Base-by-base conservation (phyloP, 2,888 invertebrate species). In the Mellilla xanthometata region DNA sequence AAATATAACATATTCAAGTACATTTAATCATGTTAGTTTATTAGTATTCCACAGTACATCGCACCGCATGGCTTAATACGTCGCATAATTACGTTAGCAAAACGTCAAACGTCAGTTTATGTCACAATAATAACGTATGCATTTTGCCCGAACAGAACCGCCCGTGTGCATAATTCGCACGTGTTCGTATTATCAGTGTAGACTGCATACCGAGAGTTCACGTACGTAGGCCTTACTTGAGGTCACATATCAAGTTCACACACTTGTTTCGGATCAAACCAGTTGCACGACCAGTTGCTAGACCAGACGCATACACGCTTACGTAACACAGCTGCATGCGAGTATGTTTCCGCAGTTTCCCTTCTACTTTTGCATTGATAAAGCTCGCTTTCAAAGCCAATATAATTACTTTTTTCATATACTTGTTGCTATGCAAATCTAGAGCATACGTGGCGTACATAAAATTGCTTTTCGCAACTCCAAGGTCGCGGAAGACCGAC, bases 201-300 rank as follows among this genome's bases (percentile, higher is more conserved):
- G 41, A 42, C 46, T 62, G 52, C 57, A 57, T 58, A 52, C 54
- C 49, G 54, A 65, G 63, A 67, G 79, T 76, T 77, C 75, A 78
- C 44, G 64, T 67, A 74, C 75, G 66, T 68, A 65, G 68, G 67
- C 77, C 76, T 71, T 63, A 56, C 44, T 57, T 64, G 77, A 84
- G 85, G 85, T 84, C 85, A 85, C 77, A 78, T 67, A 76, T 76
- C 84, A 85, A 85, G 85, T 84, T 85, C 85, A 83, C 67, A 70
- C 72, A 71, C 79, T 71, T 68, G 73, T 72, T 73, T 69, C 65
- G 66, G 65, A 66, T 67, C 64, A 65, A 64, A 78, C 36, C 36
- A 27, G 36, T 29, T 36, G 28, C 35, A 10, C 27, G 35, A 79
- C 77, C 75, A 62, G 76, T 74, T 69, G 50, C 54, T 52, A 51